Conservation (phyloP, 2,113 vertebrate species). For the Pardalotus punctatus region DNA sequence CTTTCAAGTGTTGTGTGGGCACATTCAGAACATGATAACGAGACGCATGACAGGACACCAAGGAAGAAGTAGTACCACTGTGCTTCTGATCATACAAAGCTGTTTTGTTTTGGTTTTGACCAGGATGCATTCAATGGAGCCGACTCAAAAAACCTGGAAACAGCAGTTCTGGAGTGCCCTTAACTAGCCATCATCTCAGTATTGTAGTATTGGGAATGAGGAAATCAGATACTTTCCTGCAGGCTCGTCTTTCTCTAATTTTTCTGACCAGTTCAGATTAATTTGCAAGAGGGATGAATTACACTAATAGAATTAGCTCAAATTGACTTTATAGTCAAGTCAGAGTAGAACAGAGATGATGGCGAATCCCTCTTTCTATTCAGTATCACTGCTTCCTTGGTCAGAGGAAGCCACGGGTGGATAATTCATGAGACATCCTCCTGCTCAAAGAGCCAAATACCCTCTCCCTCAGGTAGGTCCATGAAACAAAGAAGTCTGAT, state of each 20-base stretch:
- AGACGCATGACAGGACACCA: not conserved
- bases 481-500: not conserved
- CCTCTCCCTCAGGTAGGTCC: not conserved
- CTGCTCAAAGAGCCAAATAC: not conserved
- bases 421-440: not conserved
- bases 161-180: fast-evolving
- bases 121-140: not conserved
- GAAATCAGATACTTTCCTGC: not conserved
- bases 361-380: not conserved
- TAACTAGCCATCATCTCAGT: not conserved
- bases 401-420: not conserved
- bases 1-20: not conserved
- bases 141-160: not conserved
- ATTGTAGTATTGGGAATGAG: not conserved
- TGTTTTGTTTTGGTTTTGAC: not conserved
- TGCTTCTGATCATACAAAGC: not conserved
- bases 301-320: not conserved
- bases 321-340: not conserved
- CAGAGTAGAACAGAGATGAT: not conserved
- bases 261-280: not conserved
- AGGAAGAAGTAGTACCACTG: not conserved
- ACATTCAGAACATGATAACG: not conserved
- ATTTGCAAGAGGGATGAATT: not conserved
- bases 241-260: not conserved
- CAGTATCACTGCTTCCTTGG: not conserved